These are phyloP conservation scores for Propithecus deckenii DNA, from an alignment of 2,797 vertebrate genomes.

Conservation along the genomic window DNA sequence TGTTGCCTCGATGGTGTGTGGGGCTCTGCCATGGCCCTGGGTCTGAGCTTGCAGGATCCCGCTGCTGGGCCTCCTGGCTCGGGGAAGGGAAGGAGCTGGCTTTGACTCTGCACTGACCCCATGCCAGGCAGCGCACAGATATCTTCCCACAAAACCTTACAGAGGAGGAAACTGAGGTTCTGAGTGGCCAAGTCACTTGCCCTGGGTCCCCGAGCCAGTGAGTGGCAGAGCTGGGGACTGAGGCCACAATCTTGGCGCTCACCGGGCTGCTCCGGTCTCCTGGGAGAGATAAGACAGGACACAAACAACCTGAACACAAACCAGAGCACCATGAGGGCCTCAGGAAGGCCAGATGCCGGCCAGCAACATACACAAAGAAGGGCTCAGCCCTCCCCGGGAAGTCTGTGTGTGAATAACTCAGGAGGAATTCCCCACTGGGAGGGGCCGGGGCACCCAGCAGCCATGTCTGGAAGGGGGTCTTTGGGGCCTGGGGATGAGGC, in stretches of 20 bases:
- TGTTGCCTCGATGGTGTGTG: not conserved
- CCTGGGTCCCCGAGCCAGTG: not conserved
- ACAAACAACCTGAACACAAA: slow-evolving; percentile 26
- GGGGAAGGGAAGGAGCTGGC: not conserved
- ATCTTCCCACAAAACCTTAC: fast-evolving
- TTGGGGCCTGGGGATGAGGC: too few species aligned
- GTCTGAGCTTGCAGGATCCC: not conserved
- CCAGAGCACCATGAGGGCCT: slow-evolving; percentile 7
- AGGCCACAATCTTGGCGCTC: not conserved
- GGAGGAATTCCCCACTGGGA: not conserved
- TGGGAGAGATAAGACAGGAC: not conserved
- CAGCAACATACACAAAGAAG: not conserved
- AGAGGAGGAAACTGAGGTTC: not conserved
- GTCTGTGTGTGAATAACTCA: not conserved
- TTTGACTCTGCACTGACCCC: not conserved
- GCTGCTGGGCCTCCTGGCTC: not conserved
- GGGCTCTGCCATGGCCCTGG: not conserved
- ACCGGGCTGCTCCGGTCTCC: not conserved
- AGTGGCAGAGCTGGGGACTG: not conserved
- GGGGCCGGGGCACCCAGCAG: not conserved
- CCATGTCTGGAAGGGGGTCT: not conserved
- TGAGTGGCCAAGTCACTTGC: not conserved
- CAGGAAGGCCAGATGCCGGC: not conserved
- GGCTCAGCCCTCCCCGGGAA: not conserved
- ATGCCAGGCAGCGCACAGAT: fast-evolving